Evolutionary conservation across 2,113 vertebrate genomes (phyloP).

Genomic region (Mirounga angustirostris): DNA sequence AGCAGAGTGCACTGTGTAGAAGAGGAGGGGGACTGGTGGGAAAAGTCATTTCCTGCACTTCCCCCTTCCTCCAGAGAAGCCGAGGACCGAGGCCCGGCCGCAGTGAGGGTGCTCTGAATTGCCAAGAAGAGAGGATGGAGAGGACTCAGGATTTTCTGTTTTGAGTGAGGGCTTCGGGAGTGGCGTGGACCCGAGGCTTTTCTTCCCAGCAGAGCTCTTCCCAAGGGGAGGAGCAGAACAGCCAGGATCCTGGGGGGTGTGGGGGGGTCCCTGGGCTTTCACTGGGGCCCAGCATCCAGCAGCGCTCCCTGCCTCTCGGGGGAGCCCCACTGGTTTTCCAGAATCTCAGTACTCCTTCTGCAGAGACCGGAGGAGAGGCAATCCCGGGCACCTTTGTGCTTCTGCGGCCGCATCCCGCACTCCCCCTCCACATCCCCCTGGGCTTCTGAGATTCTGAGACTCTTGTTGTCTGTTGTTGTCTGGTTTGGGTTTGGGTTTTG

Average conservation of each 20-base stretch:
- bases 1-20: not conserved
- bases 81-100: no score
- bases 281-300: not conserved
- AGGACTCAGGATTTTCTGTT: not conserved
- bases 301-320: not conserved
- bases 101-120: not conserved
- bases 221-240: not conserved
- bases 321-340: not conserved
- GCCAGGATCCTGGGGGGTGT: not conserved
- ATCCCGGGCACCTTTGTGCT: not conserved
- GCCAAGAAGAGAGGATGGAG: not conserved
- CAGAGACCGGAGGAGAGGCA: not conserved
- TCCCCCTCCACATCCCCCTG: rapidly evolving
- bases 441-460: not conserved
- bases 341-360: not conserved
- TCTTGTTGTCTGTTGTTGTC: not conserved
- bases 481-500: not conserved
- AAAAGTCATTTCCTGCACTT: not conserved
- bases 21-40: not conserved
- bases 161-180: rapidly evolving
- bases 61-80: not conserved
- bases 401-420: not conserved
- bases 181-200: not conserved
- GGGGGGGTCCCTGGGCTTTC: not conserved
- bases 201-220: not conserved